Evolutionary conservation across 2,113 vertebrate species (phyloP).

Genomic region (Athene noctua): DNA sequence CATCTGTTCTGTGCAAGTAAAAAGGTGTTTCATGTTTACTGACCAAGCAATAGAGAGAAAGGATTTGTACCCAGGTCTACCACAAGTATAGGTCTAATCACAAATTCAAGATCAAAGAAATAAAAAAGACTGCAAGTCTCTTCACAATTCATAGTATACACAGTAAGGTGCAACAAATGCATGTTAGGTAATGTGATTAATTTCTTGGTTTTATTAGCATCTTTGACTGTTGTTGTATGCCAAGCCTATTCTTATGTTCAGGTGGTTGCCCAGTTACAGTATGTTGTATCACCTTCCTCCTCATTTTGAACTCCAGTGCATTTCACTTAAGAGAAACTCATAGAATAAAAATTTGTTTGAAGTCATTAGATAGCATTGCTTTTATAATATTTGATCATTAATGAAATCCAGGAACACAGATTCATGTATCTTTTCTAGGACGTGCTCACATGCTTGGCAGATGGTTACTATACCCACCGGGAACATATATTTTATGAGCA

Average conservation of each 20-base stretch:
- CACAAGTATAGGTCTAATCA: neutral
- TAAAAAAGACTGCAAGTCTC: neutral
- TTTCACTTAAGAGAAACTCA: neutral
- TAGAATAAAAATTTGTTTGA: neutral
- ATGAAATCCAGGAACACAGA: neutral
- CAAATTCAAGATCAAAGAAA: neutral
- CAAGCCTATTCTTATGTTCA: neutral
- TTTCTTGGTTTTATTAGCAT: neutral
- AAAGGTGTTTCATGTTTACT: neutral
- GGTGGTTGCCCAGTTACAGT: neutral
- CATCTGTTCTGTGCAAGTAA: neutral
- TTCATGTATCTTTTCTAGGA: neutral
- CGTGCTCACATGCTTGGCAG: neutral
- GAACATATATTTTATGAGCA: conserved; percentile 10
- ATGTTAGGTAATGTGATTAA: neutral
- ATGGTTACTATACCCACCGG: neutral
- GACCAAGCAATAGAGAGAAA: neutral
- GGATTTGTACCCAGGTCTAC: neutral
- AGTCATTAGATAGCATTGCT: neutral
- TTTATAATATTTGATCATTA: neutral
- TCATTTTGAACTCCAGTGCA: neutral
- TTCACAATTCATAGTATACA: neutral
- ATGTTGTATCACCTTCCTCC: neutral
- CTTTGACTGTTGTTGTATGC: neutral
- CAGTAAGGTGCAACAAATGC: neutral